phyloP scores from a whole-genome alignment of 2,113 vertebrate genomes.

The Platysternon megacephalum region DNA sequence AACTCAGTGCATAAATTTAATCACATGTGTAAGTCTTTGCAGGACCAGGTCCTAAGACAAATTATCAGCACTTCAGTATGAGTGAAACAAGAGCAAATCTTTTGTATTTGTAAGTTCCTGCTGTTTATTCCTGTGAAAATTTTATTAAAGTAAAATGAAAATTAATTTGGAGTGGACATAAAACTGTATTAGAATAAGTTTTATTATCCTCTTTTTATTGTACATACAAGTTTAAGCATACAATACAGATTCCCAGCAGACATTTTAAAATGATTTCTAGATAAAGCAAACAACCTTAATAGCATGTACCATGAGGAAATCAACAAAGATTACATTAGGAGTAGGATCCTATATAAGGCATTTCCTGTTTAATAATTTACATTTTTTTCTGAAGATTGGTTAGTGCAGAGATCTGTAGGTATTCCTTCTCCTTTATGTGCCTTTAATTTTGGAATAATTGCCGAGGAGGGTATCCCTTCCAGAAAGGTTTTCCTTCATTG shows the following conservation, averaged over 20 bases:
- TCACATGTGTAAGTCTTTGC: neutral
- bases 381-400: neutral
- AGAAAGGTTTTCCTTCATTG: neutral
- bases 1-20: neutral
- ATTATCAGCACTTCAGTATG: neutral
- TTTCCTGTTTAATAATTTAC: neutral
- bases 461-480: neutral
- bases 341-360: neutral
- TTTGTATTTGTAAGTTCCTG: neutral
- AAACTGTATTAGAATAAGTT: neutral
- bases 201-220: neutral
- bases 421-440: neutral
- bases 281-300: neutral
- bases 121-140: neutral
- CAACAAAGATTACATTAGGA: neutral
- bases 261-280: neutral
- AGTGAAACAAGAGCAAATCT: neutral
- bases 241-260: neutral
- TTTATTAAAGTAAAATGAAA: neutral
- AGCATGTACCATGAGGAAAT: neutral
- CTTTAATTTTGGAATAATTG: neutral
- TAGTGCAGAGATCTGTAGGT: neutral
- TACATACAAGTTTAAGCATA: neutral
- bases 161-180: neutral
- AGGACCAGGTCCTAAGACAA: neutral